Conservation (phyloP, 2,888 invertebrate genomes). For the Cataglyphis rosenhaueri region DNA sequence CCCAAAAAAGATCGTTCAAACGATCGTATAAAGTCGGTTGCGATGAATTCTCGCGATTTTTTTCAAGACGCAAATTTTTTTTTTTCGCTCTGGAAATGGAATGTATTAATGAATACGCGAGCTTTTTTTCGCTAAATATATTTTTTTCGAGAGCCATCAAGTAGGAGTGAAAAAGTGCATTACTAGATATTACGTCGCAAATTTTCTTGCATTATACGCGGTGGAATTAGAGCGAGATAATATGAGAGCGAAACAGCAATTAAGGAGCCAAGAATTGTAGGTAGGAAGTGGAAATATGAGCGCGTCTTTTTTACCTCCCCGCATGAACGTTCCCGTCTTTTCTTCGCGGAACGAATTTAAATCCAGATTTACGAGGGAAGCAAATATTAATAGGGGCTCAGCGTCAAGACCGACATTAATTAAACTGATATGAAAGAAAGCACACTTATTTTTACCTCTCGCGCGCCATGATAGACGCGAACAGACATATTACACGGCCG, state of each 20-base stretch:
- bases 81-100: too few species aligned
- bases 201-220: conserved; percentile 34
- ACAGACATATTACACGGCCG: background rate
- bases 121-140: background rate
- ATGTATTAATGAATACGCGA: background rate
- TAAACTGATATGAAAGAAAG: conserved; percentile 45
- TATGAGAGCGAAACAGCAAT: conserved; percentile 43
- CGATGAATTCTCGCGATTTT: background rate
- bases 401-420: conserved; percentile 51
- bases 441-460: conserved; percentile 45
- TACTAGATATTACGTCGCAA: conserved; percentile 13
- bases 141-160: background rate
- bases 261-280: conserved; percentile 46
- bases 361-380: conserved; percentile 47
- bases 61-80: background rate
- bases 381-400: conserved; percentile 51
- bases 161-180: conserved; percentile 5
- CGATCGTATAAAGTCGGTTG: background rate
- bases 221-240: conserved; percentile 47
- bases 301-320: conserved; percentile 2
- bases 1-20: conserved; percentile 1
- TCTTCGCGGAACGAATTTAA: conserved; percentile 31
- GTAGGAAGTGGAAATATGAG: conserved; percentile 15
- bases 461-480: conserved; percentile 32
- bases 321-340: conserved; percentile 45